Evolutionary conservation across 1,140 invertebrate genomes (phyloP).

Genomic region (Hypothenemus hampei): DNA sequence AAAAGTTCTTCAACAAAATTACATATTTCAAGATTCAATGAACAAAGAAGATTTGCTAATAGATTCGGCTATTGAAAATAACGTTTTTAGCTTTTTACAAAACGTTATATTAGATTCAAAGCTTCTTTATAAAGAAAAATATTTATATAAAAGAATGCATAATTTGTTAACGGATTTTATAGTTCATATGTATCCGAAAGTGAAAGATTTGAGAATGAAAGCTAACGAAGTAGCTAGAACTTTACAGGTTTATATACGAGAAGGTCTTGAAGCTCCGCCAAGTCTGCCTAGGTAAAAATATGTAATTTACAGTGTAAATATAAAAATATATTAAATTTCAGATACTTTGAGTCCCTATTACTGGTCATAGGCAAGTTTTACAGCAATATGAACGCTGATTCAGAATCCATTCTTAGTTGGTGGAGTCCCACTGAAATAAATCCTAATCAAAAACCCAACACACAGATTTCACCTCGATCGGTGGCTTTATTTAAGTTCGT

Average conservation of each 20-base stretch:
- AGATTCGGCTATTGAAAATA: constrained; percentile 70
- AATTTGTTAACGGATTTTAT: constrained; percentile 88
- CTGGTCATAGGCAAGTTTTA: constrained; percentile 75
- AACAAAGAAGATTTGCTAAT: constrained; percentile 74
- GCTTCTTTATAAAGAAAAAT: constrained; percentile 69
- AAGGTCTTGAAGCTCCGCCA: constrained; percentile 74
- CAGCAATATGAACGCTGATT: constrained; percentile 62
- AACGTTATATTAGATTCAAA: constrained; percentile 67
- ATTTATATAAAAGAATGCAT: constrained; percentile 80
- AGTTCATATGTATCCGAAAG: constrained; percentile 85
- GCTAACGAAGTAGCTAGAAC: constrained; percentile 87
- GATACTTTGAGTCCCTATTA: constrained; percentile 79
- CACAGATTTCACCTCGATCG: constrained; percentile 53
- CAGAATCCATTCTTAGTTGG: constrained; percentile 73
- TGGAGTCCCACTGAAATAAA: constrained; percentile 67
- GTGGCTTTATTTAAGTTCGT: constrained; percentile 88
- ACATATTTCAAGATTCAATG: constrained; percentile 42
- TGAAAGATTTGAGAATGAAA: constrained; percentile 73
- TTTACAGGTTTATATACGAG: constrained; percentile 71
- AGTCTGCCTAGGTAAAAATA: constrained; percentile 55
- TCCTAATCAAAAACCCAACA: constrained; percentile 41
- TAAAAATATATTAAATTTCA: constrained; percentile 2
- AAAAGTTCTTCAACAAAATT: constrained; percentile 53
- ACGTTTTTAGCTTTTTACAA: constrained; percentile 75
- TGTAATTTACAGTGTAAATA: not conserved